These are phyloP conservation scores for Connochaetes taurinus DNA, from an alignment of 2,113 vertebrate species.

Conservation along the genomic window DNA sequence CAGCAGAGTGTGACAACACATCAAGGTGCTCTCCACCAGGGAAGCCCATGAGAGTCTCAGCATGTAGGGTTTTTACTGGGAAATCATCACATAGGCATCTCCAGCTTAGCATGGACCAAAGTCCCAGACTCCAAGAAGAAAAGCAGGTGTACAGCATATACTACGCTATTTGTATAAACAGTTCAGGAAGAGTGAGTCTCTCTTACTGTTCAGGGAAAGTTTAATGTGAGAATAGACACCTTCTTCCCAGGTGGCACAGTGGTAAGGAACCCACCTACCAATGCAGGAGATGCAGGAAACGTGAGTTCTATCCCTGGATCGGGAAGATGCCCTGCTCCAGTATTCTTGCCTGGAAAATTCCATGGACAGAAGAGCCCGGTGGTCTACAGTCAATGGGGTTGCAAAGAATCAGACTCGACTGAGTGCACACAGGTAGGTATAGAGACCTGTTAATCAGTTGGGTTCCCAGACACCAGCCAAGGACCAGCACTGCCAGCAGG, in stretches of 20 bases:
- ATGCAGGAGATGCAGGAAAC: not conserved
- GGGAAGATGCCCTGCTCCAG: not conserved
- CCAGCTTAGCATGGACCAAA: not conserved
- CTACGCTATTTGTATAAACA: rapidly evolving
- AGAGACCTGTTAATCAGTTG: not conserved
- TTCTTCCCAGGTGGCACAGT: not conserved
- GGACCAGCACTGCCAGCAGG: not conserved
- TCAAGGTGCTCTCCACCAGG: not conserved
- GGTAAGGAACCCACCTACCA: not conserved
- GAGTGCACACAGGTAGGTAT: not conserved
- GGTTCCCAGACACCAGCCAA: not conserved
- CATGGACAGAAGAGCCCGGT: not conserved
- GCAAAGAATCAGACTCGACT: not conserved
- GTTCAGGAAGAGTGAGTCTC: not conserved
- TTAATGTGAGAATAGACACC: not conserved
- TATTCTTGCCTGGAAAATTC: not conserved
- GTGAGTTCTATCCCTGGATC: not conserved
- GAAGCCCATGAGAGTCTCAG: not conserved
- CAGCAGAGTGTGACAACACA: not conserved
- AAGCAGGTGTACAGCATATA: no score
- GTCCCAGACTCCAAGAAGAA: not conserved
- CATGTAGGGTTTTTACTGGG: not conserved
- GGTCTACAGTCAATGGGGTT: not conserved
- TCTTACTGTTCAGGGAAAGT: not conserved
- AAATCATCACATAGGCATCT: no score